Percentiles rank a stretch among this genome's conserved stretches.
Conservation (phyloP, 2,888 invertebrate species). For the Hecatera dysodea region DNA sequence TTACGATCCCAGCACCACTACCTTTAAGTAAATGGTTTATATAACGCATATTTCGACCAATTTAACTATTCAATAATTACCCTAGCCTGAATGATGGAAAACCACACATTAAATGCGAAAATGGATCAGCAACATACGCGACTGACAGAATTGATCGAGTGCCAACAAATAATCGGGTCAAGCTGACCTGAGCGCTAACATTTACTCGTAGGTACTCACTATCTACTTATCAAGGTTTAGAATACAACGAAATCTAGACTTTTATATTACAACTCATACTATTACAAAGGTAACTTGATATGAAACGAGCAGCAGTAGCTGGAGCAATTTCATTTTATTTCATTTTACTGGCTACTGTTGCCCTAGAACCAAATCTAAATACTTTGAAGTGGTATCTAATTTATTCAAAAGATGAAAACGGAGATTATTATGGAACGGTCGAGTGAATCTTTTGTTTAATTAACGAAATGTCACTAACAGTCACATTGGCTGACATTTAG, state of each 20-base stretch:
- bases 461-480: conserved; percentile 48
- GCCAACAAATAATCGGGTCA: conserved; percentile 77
- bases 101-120: conserved; percentile 77
- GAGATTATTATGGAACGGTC: conserved; percentile 40
- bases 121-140: conserved; percentile 75
- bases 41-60: conserved; percentile 31
- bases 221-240: conserved; percentile 66
- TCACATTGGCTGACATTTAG: conserved; percentile 44
- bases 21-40: conserved; percentile 26
- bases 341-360: conserved; percentile 33
- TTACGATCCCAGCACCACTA: not conserved
- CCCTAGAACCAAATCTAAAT: conserved; percentile 15
- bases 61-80: conserved; percentile 49
- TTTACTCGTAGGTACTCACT: conserved; percentile 49
- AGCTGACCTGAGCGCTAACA: conserved; percentile 69
- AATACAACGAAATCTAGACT: conserved; percentile 60
- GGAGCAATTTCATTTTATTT: conserved; percentile 41
- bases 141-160: conserved; percentile 79
- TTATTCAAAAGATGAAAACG: conserved; percentile 42
- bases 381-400: conserved; percentile 43
- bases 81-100: conserved; percentile 58
- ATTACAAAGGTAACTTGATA: conserved; percentile 32
- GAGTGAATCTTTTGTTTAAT: conserved; percentile 49
- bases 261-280: conserved; percentile 34
- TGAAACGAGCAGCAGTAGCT: conserved; percentile 17